Evolutionary conservation across 1,140 invertebrate genomes (phyloP).

Genomic region (Solenopsis invicta): DNA sequence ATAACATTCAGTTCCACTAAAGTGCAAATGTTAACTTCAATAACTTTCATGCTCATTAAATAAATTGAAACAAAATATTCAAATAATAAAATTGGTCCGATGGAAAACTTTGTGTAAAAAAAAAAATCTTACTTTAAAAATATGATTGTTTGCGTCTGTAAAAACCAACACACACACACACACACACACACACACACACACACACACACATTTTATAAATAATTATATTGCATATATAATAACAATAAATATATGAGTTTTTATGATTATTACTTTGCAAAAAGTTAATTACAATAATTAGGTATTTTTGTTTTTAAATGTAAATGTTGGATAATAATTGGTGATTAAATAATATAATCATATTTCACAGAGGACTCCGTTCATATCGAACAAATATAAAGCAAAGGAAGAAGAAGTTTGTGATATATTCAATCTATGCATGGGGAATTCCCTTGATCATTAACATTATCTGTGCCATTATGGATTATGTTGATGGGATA

Average conservation of each 20-base stretch:
- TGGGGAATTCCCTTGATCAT: slow-evolving; percentile 90
- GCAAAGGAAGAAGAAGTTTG: slow-evolving; percentile 88
- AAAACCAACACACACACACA: not conserved
- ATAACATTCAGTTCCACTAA: not conserved
- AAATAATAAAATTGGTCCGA: not conserved
- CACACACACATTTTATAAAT: not conserved
- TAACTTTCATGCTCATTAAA: not conserved
- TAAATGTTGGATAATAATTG: not conserved
- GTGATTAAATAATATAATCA: slow-evolving; percentile 2
- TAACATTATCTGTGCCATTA: slow-evolving; percentile 87
- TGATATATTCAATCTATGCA: slow-evolving; percentile 90
- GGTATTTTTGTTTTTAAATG: not conserved
- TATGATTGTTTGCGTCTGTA: not conserved
- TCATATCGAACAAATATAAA: slow-evolving; percentile 82
- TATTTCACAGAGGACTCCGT: slow-evolving; percentile 84
- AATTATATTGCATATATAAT: no score
- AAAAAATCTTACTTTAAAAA: not conserved
- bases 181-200: not conserved
- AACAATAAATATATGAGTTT: not conserved
- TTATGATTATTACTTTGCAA: not conserved
- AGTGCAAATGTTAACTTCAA: not conserved
- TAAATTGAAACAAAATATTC: not conserved
- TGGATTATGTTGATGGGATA: slow-evolving; percentile 87
- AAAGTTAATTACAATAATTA: not conserved
- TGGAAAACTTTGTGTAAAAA: not conserved